These are phyloP conservation scores for Sebastes melanostomus DNA, from an alignment of 2,797 vertebrate species.

Conservation along the genomic window DNA sequence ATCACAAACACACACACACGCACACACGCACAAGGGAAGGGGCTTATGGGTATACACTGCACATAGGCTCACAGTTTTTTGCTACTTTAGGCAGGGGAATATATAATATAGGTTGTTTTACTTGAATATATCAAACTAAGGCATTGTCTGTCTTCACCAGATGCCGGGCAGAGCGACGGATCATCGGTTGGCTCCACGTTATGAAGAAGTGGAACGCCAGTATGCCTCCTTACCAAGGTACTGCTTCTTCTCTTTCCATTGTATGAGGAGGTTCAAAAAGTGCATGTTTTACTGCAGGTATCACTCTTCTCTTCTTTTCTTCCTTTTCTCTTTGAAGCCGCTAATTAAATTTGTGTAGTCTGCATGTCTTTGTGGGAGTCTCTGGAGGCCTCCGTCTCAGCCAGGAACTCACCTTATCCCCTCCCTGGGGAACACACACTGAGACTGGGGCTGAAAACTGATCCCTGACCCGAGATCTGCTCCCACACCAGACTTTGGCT, in stretches of 20 bases:
- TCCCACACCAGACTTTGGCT: conserved; percentile 1
- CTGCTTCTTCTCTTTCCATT: neutral
- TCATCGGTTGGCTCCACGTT: conserved; percentile 82
- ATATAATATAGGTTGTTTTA: neutral
- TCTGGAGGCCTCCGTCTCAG: conserved; percentile 30
- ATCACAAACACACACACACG: conserved; percentile 35
- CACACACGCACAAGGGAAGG: neutral
- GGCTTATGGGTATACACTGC: neutral
- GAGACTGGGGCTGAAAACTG: conserved; percentile 47
- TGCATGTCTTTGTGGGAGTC: conserved; percentile 15
- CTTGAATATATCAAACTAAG: conserved; percentile 11
- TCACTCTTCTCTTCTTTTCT: neutral
- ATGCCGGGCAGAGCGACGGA: conserved; percentile 87
- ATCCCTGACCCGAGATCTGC: conserved; percentile 25
- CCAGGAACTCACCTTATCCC: conserved; percentile 41
- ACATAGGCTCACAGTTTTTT: conserved; percentile 3
- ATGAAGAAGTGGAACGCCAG: conserved; percentile 90
- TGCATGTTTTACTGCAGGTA: neutral
- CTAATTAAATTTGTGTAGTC: conserved; percentile 45
- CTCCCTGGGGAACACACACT: conserved; percentile 39
- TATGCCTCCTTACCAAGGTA: conserved; percentile 95
- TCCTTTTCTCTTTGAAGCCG: conserved; percentile 6
- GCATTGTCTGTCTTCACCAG: conserved; percentile 77
- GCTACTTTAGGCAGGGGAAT: neutral
- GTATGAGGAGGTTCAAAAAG: neutral